phyloP scores from a whole-genome alignment of 2,888 invertebrate species.

The Flexamia atlantica region DNA sequence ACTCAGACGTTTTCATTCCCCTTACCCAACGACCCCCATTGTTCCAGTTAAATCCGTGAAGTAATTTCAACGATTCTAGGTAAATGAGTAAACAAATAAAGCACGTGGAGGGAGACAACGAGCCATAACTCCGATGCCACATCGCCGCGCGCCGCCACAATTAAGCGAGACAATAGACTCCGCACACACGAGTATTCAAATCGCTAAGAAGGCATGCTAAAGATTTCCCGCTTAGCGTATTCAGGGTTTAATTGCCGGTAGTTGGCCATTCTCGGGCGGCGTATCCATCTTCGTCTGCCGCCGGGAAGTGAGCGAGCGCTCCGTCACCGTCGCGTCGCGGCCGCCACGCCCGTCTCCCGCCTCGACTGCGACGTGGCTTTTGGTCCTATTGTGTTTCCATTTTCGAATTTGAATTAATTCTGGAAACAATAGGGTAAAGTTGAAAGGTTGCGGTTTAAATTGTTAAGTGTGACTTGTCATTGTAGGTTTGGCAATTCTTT shows the following conservation, averaged over 20 bases:
- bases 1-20: no score
- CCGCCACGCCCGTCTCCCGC: neutral
- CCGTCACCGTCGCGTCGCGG: constrained; percentile 12
- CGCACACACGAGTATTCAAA: constrained; percentile 23
- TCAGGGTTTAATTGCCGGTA: constrained; percentile 16
- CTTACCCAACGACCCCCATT: neutral
- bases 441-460: no score
- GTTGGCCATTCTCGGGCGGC: neutral
- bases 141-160: neutral
- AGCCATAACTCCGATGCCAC: constrained; percentile 12
- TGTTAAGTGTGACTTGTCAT: no score
- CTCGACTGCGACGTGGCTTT: neutral
- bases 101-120: neutral
- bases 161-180: constrained; percentile 13
- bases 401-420: neutral
- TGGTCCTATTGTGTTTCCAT: neutral
- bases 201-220: constrained; percentile 31
- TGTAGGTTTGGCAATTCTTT: no score
- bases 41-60: neutral
- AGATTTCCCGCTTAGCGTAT: constrained; percentile 35
- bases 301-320: neutral
- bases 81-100: neutral
- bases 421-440: no score
- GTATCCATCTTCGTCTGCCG: constrained; percentile 37
- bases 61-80: constrained; percentile 17